Evolutionary conservation across 1,140 invertebrate species (phyloP), one percentile per base, ranked within the genome.

Genomic region (Drosophila nebulosa): DNA sequence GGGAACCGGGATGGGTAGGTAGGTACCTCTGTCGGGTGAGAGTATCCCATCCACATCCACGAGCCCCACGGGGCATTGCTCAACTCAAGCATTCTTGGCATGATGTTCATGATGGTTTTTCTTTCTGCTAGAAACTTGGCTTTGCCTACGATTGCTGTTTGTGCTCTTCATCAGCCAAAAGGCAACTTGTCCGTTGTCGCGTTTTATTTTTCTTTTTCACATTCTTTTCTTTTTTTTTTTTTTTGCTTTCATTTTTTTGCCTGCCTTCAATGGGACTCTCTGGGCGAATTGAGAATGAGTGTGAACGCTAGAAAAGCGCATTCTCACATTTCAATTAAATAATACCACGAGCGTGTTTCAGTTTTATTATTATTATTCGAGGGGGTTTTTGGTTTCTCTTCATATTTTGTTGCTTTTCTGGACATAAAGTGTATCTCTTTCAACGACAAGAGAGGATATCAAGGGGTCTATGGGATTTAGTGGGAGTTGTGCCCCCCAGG

Each of bases 291-390:
- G 70, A 0, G 35, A 39, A 58, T 42, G 35, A 42, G 56, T 58
- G 58, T 75, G 59, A 42, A 51, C 42, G 71, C 78, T 83, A 66
- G 63, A 88, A 88, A 88, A 88, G 83, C 83, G 78, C 83, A 88
- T 89, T 88, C 83, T 78, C 83, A 83, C 83, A 88, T 86, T 88
- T 86, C 78, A 79, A 78, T 83, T 79, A 88, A 83, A 88, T 88
- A 86, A 88, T 69, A 81, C 67, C 71, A 75, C 30, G 50, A 69
- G 64, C 58, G 60, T 72, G 60, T 66, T 79, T 75, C 62, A 71
- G 68, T 65, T 74, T 74, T 64, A 66, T 63, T 71, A 70, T 64
- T 24, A 16, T 42, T 14, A 12, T 18, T 22, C 58, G 21, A 50
- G 10, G 39, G 35, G 32, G 14, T 14, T 42, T 18, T 10, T 6